A percentile compares a stretch with the other conserved stretches of the same genome.
Evolutionary conservation across 2,113 vertebrate species (phyloP).

Genomic region (Microcebus murinus): DNA sequence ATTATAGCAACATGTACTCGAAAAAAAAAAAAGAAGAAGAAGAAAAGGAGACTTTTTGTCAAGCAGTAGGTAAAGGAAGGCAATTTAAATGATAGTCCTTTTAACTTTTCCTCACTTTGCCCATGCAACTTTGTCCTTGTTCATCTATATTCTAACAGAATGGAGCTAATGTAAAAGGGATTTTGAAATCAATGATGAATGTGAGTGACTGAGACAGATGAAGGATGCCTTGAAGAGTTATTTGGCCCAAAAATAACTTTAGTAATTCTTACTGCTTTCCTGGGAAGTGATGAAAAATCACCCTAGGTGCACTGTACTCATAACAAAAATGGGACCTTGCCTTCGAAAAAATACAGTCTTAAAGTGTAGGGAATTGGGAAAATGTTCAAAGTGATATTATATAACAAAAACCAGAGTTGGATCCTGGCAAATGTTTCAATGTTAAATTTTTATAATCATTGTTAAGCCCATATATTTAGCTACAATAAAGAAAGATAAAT

Average conservation of each 20-base stretch:
- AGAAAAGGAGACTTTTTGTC: slow-evolving; percentile 24
- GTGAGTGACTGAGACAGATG: slow-evolving; percentile 38
- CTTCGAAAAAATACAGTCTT: slow-evolving; percentile 8
- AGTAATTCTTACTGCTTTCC: slow-evolving; percentile 47
- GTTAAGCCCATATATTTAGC: not conserved
- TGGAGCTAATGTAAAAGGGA: slow-evolving; percentile 47
- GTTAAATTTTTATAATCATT: not conserved
- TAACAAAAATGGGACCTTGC: slow-evolving; percentile 14
- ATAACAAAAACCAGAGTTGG: not conserved
- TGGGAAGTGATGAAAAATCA: slow-evolving; percentile 43
- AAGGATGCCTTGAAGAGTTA: slow-evolving; percentile 55
- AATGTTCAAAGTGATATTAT: not conserved
- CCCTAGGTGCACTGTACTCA: not conserved
- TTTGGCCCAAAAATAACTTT: slow-evolving; percentile 68
- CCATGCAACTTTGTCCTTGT: not conserved
- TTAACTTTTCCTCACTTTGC: slow-evolving; percentile 54
- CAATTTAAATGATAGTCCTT: slow-evolving; percentile 66
- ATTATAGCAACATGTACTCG: slow-evolving; percentile 31
- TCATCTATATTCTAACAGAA: slow-evolving; percentile 58
- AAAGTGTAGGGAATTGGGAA: not conserved
- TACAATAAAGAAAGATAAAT: not conserved
- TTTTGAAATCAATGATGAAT: slow-evolving; percentile 59
- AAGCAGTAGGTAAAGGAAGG: slow-evolving; percentile 19
- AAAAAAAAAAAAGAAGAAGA: slow-evolving; percentile 19
- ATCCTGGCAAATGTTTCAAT: not conserved